phyloP scores from a whole-genome alignment of 1,140 invertebrate genomes.

The Megalopta genalis region DNA sequence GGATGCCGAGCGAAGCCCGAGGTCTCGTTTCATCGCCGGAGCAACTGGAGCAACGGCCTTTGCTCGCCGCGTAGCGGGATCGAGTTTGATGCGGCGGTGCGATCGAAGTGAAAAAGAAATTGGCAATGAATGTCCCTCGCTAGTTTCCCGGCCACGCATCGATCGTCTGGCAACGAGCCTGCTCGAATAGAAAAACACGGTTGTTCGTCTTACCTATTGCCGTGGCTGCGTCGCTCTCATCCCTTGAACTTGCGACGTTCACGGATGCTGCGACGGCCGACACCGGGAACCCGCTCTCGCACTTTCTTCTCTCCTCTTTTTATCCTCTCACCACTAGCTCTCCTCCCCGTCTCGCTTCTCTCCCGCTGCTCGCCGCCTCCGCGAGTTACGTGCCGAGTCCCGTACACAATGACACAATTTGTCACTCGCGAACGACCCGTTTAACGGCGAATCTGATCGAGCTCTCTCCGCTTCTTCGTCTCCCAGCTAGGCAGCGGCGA shows the following conservation, averaged over 20 bases:
- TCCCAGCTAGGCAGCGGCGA: background rate
- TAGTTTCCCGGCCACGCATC: background rate
- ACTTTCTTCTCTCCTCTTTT: background rate
- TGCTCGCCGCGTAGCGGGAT: background rate
- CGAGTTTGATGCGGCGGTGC: conserved; percentile 5
- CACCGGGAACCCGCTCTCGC: background rate
- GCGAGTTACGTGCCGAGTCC: background rate
- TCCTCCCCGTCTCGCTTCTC: background rate
- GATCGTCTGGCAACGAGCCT: conserved; percentile 28
- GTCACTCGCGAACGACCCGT: conserved; percentile 55
- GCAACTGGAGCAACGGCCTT: conserved; percentile 10
- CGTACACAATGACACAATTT: conserved; percentile 52
- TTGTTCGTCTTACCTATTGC: conserved; percentile 40
- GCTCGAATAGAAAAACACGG: conserved; percentile 15
- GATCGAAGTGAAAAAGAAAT: conserved; percentile 37
- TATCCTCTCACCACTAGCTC: background rate
- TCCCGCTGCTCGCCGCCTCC: too few relatives aligned
- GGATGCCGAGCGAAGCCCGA: too few relatives aligned
- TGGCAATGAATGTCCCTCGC: conserved; percentile 23
- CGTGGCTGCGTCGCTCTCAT: conserved; percentile 37
- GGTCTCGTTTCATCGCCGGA: background rate
- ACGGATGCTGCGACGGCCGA: background rate
- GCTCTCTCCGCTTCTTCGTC: background rate
- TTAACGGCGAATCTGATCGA: conserved; percentile 30
- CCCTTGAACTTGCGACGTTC: conserved; percentile 13